Conservation (phyloP, 2,113 vertebrate species). For the Sturnira hondurensis region DNA sequence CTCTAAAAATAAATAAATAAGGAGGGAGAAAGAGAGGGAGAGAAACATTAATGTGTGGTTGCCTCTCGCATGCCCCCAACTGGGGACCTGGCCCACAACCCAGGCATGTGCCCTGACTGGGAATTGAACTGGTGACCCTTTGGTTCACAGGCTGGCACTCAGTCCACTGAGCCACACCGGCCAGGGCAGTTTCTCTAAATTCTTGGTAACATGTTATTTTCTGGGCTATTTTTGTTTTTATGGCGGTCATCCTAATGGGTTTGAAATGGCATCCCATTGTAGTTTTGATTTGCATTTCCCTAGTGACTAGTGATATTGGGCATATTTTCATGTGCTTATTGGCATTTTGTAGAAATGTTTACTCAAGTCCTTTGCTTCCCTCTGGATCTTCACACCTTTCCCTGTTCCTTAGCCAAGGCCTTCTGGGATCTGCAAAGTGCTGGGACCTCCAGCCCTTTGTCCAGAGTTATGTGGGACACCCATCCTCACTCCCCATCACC, state of each 20-base stretch:
- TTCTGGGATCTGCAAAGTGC: background rate
- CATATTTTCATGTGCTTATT: background rate
- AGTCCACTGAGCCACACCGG: too few species aligned
- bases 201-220: background rate
- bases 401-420: background rate
- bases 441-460: background rate
- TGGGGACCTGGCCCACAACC: too few species aligned
- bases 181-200: background rate
- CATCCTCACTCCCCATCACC: background rate
- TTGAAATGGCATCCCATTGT: background rate
- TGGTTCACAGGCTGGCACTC: too few species aligned
- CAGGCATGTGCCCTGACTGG: too few species aligned
- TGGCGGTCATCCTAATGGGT: background rate
- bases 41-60: too few species aligned
- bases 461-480: background rate
- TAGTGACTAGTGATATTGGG: background rate
- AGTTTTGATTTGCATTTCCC: background rate
- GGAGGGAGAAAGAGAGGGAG: too few species aligned
- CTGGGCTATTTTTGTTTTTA: background rate
- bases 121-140: too few species aligned
- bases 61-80: too few species aligned
- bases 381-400: background rate
- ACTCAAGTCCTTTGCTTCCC: background rate
- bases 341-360: background rate
- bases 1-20: too few species aligned